Base-by-base conservation (phyloP, 1,140 invertebrate species). In the Sycophaga agraensis region DNA sequence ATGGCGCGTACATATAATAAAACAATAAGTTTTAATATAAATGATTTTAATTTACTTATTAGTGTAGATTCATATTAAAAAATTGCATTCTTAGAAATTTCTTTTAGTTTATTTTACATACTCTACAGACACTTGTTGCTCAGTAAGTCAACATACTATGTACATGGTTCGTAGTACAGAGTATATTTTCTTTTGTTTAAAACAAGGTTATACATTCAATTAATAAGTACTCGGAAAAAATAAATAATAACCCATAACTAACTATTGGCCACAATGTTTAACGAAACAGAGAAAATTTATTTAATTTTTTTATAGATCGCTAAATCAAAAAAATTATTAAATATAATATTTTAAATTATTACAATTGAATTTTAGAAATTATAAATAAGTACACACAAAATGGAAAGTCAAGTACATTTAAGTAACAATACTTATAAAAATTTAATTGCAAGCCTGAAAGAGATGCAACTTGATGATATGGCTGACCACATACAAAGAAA, bases 391-490 rank as follows among this genome's bases (percentile, higher is more conserved):
- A n/a, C 3, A 0, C 2, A 9, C n/a, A 63, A 57, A 37, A 63
- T 63, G 61, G 61, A 42, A 16, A 16, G 51, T 24, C 24, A 57
- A 51, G 34, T 63, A 31, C 35, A 58, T 19, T 57, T 63, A 9
- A 57, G 11, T 53, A 28, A n/a, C 43, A 45, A 43, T 21, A 73
- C 70, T n/a, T 78, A 70, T 54, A 21, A 64, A 40, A 69, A 68
- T 57, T 59, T 78, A 4, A 19, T 75, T 24, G 4, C 39, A n/a
- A 68, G 66, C 53, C 48, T 78, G 19, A 64, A 51, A 26, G 57
- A 74, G 60, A 68, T 63, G 14, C 28, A 53, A 24, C 67, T 75
- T 8, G 54, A 64, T 28, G 45, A 68, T 60, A 9, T 75, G n/a
- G 70, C 69, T 22, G 59, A 68, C 49, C 54, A 68, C 34, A 60